Base-by-base conservation (phyloP, 2,113 vertebrate species). In the Pterocles gutturalis region DNA sequence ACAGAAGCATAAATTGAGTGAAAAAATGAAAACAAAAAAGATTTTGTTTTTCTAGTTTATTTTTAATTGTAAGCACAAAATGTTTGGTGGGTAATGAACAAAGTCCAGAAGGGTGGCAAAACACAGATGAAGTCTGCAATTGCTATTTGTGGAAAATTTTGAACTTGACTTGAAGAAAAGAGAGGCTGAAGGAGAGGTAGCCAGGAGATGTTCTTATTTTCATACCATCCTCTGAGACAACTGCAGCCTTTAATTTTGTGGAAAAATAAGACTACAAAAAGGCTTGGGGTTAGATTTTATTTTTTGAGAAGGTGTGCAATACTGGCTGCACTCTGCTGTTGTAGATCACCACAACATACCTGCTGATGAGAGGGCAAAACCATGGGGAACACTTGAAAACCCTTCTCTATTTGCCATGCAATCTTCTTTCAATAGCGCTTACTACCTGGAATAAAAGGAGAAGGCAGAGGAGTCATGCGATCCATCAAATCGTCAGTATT, bases 161-260 rank as follows among this genome's bases (percentile, higher is more conserved):
- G 66, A 75, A 4, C 10, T 64, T 90, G 46, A 62, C 26, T 78
- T 54, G 83, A 65, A 34, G 41, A 90, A 65, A 70, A 79, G 36
- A 38, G 34, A 92, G 18, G 7, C 29, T 78, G 43, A 73, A 95
- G 54, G 29, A 87, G 83, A 76, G 18, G 38, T 93, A 94, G 31
- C 60, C 87, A 78, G 48, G 81, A 90, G 57, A 92, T 95, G 80
- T 11, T 89, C 75, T 88, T 54, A 70, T 90, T 92, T 94, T 82
- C 89, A 61, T 78, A 45, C 22, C 7, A 48, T 84, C 48, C 45
- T 88, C 33, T 62, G 76, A 88, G 83, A 81, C 43, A 93, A 34
- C 26, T 51, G 29, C 51, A 78, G 33, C 48, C 21, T 83, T 93
- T 65, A 15, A 7, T 69, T 61, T 77, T 10, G 31, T 5, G 8